A percentile compares a stretch with the other conserved stretches of the same genome.
Evolutionary conservation across 1,140 invertebrate species (phyloP).

Genomic region (Sitophilus oryzae): DNA sequence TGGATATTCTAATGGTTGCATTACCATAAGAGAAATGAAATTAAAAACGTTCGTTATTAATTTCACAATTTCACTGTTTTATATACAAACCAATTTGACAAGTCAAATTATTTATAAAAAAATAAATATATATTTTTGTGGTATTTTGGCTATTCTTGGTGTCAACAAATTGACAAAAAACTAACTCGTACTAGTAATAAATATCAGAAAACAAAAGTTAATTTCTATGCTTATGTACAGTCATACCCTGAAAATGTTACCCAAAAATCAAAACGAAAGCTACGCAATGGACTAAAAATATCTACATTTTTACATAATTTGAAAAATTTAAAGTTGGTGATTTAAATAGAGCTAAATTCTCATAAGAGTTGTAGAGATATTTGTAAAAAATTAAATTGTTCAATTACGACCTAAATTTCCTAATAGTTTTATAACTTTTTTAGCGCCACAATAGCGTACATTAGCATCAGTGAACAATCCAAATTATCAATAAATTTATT

Average conservation of each 20-base stretch:
- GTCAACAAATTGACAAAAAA: background rate
- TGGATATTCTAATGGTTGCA: conserved; percentile 1
- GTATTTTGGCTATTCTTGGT: background rate
- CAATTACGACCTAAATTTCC: too few species aligned
- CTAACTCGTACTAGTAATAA: background rate
- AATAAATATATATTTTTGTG: background rate
- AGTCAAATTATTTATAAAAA: background rate
- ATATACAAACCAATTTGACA: background rate
- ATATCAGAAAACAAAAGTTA: background rate
- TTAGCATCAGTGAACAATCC: too few species aligned
- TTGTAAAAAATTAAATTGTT: too few species aligned
- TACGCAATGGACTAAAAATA: too few species aligned
- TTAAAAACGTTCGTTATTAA: background rate
- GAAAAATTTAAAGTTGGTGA: too few species aligned
- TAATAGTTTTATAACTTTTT: too few species aligned
- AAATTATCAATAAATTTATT: too few species aligned
- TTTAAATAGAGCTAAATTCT: background rate
- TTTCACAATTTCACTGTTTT: background rate
- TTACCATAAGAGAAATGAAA: conserved; percentile 3
- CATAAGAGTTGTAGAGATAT: background rate
- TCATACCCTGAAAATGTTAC: background rate
- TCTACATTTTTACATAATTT: too few species aligned
- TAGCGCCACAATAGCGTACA: too few species aligned
- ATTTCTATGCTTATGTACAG: background rate
- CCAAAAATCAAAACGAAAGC: background rate